Percentiles rank a stretch among this genome's conserved stretches.
Conservation (phyloP, 2,888 invertebrate species). For the Meta bourneti region DNA sequence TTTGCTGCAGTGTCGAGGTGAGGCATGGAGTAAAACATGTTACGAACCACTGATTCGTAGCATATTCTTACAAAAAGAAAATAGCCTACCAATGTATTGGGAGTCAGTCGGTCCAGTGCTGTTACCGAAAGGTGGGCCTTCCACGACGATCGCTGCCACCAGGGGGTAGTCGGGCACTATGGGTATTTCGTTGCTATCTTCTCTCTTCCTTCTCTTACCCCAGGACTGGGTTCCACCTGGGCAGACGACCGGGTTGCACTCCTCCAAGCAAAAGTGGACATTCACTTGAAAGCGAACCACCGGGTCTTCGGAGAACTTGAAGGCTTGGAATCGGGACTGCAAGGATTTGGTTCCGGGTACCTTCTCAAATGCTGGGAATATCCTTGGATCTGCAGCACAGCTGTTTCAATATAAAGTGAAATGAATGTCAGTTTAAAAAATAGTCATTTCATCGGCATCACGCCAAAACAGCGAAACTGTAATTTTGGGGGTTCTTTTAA, state of each 20-base stretch:
- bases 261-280: conserved; percentile 89
- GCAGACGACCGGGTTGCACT: conserved; percentile 85
- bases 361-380: conserved; percentile 79
- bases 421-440: neutral
- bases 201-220: conserved; percentile 79
- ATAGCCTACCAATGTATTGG: conserved; percentile 49
- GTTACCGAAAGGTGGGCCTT: conserved; percentile 76
- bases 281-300: conserved; percentile 90
- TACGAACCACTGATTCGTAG: too few species aligned
- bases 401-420: conserved; percentile 38
- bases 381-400: conserved; percentile 87
- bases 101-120: conserved; percentile 55
- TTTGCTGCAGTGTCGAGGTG: too few species aligned
- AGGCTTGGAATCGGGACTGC: conserved; percentile 86
- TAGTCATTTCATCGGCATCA: too few species aligned
- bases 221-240: conserved; percentile 79
- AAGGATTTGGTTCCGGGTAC: conserved; percentile 79
- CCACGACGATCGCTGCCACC: conserved; percentile 79
- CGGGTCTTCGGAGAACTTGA: conserved; percentile 92
- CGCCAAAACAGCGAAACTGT: too few species aligned
- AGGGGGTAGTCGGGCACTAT: conserved; percentile 78
- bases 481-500: too few species aligned
- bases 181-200: conserved; percentile 19
- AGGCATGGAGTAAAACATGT: too few species aligned
- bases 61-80: neutral